Base-by-base conservation (phyloP, 2,888 invertebrate species). In the Miltochrista miniata region DNA sequence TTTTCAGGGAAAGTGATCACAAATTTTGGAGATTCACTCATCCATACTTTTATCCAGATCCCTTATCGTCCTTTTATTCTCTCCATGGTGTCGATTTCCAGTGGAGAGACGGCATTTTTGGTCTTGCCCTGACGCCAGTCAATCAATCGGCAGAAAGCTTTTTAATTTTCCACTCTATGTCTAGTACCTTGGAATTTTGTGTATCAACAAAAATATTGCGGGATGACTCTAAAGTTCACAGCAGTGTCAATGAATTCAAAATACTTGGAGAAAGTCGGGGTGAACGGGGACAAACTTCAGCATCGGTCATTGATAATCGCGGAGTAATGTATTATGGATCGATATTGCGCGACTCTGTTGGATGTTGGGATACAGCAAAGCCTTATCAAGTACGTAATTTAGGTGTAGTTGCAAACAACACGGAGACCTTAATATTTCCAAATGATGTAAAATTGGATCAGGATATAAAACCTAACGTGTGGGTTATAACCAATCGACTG, bases 61-160 rank as follows among this genome's bases (percentile, higher is more conserved):
- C 96, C 0, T 71, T 96, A 0, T 95, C 95, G 0, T 93, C 96
- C 0, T 94, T 95, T 65, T 97, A 95, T 71, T 94, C 95, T 51
- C 83, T 96, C 0, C 95, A 96, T 57, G 95, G 95, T 1, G 72
- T 96, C 0, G 94, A 95, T 59, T 97, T 96, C 72, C 95, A 96
- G 70, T 97, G 96, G 96, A 91, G 95, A 7, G 96, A 96, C 72
- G 96, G 96, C 0, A 93, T 96, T 15, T 96, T 96, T 70, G 96
- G 96, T 0, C 82, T 96, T 62, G 94, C 96, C 0, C 72, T 96
- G 39, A 93, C 95, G n/a, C 94, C 95, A 2, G 74, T 86, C 1
- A 72, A 87, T 46, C 70, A 83, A 38, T 76, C 81, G 12, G 74
- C 85, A 14, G 95, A 96, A 43, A 91, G 95, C 44, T 88, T 94